phyloP scores from a whole-genome alignment of 2,113 vertebrate species.

The Mus spicilegus region DNA sequence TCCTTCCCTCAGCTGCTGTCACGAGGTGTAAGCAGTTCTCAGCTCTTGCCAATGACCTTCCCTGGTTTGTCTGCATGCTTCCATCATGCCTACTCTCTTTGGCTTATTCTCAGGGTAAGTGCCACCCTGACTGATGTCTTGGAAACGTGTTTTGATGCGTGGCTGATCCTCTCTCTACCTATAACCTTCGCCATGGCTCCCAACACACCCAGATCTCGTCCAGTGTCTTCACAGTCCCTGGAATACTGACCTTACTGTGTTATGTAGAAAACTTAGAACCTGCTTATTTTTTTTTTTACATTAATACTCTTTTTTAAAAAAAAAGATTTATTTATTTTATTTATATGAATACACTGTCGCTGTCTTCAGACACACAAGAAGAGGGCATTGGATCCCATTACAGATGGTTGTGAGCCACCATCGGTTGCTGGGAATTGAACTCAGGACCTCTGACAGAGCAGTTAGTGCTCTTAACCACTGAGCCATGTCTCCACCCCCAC shows the following conservation, averaged over 20 bases:
- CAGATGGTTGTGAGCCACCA: too few species aligned
- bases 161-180: not conserved
- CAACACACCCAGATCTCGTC: not conserved
- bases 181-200: not conserved
- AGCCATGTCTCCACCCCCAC: not conserved
- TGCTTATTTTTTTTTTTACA: conserved; percentile 19
- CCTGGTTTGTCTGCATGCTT: not conserved
- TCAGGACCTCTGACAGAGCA: too few species aligned
- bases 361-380: too few species aligned
- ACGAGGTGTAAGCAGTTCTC: not conserved
- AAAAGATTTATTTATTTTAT: too few species aligned
- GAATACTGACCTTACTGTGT: not conserved
- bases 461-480: too few species aligned
- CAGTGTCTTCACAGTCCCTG: not conserved
- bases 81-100: not conserved
- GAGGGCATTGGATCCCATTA: too few species aligned
- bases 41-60: not conserved
- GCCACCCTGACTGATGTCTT: not conserved
- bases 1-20: not conserved
- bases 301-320: not conserved
- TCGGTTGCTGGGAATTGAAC: too few species aligned
- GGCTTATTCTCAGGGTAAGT: not conserved
- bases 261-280: not conserved
- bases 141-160: not conserved
- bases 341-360: too few species aligned